These are phyloP conservation scores for Chymomyza costata DNA, from an alignment of 1,140 invertebrate species.

Conservation along the genomic window DNA sequence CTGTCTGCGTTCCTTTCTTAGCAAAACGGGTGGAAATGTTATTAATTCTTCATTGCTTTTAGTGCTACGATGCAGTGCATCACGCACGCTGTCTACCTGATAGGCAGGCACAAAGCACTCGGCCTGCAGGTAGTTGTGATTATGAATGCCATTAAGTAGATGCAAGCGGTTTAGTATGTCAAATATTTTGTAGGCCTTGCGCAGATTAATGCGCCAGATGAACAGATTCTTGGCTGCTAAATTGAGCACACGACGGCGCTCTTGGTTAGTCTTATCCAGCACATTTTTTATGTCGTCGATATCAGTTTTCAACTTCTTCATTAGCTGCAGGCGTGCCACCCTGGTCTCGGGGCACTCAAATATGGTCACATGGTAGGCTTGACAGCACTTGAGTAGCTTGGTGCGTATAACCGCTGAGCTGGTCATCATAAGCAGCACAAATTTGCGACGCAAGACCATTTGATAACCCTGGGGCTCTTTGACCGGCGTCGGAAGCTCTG, in stretches of 20 bases:
- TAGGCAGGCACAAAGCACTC: conserved; percentile 95
- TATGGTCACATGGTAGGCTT: conserved; percentile 45
- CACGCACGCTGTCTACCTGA: conserved; percentile 88
- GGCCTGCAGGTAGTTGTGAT: conserved; percentile 93
- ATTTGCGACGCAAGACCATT: conserved; percentile 26
- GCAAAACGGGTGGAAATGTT: conserved; percentile 20
- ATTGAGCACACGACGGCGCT: conserved; percentile 87
- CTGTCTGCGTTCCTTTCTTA: conserved; percentile 84
- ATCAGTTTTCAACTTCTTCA: conserved; percentile 25
- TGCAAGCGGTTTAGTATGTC: conserved; percentile 93
- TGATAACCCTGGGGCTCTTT: neutral
- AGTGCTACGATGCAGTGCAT: conserved; percentile 90
- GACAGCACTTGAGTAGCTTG: conserved; percentile 46
- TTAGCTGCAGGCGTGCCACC: conserved; percentile 1
- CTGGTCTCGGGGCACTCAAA: conserved; percentile 45
- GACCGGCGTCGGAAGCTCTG: conserved; percentile 17
- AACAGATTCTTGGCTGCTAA: conserved; percentile 91
- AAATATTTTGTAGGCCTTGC: conserved; percentile 93
- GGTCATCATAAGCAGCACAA: conserved; percentile 43
- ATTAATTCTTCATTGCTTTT: conserved; percentile 79
- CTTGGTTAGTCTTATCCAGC: conserved; percentile 77
- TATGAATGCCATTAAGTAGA: conserved; percentile 88
- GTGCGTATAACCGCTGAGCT: conserved; percentile 26
- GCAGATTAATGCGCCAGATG: conserved; percentile 92
- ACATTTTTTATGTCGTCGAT: conserved; percentile 31